Evolutionary conservation across 2,797 vertebrate species (phyloP), one percentile per base, ranked within the genome.

Genomic region (Stomatorhinus walkeri): DNA sequence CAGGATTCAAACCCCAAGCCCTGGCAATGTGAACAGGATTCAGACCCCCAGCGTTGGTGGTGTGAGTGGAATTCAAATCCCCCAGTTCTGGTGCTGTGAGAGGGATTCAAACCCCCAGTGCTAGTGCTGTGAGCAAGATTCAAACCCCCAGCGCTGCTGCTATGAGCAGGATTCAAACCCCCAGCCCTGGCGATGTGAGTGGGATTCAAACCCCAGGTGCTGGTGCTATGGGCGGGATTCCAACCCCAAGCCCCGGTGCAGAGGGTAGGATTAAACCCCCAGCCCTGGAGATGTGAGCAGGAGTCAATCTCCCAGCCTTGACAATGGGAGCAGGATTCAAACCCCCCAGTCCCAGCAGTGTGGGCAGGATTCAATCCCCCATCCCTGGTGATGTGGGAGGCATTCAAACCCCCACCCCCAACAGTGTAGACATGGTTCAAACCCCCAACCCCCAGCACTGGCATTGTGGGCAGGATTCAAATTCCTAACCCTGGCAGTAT

Each of bases 71-170:
- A 59, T 22, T 59, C 59, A 61, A 61, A 24, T n/a, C 59, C 22
- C 56, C 10, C 5, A 72, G 12, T 1, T 0, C 1, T 6, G 14
- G 32, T 1, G 0, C 0, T 28, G 61, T 68, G 9, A 24, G 1
- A 0, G 0, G 9, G 61, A 28, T 12, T 68, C 61, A 68, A 28
- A 68, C 0, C 61, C 9, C 24, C 9, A 68, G 24, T 3, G 0
- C 3, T 8, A 3, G 24, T 1, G 9, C 0, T 12, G 24, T 28
- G 61, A 12, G 24, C 0, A 0, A 10, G 61, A 68, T 32, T 68
- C 24, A 68, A 28, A 68, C 61, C 24, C 9, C 61, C 10, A 32
- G 10, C 4, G 0, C 9, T 3, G 2, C 2, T 4, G 3, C 0
- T 3, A 24, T 64, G 61, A 22, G 9, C 0, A 3, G 22, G 8